A percentile compares a stretch with the other conserved stretches of the same genome.
Conservation (phyloP, 1,140 invertebrate genomes). For the Hetaerina americana region DNA sequence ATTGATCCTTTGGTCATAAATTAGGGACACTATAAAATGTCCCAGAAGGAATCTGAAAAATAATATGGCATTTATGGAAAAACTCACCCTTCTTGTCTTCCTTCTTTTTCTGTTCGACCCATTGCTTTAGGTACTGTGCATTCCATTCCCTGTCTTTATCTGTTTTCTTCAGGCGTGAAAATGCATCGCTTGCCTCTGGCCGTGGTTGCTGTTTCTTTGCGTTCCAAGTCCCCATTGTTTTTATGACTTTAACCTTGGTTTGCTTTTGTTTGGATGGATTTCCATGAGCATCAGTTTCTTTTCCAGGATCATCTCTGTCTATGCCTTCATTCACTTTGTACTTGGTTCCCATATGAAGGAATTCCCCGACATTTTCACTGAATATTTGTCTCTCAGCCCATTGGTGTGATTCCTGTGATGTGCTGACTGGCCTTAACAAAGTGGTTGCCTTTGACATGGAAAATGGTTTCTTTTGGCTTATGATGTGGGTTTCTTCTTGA, state of each 20-base stretch:
- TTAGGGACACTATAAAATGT: no score
- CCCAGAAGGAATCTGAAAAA: no score
- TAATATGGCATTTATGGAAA: background rate
- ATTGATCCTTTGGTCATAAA: no score
- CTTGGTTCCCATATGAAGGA: no score
- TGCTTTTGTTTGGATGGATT: background rate
- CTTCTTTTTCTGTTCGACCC: background rate
- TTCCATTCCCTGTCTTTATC: slow-evolving; percentile 25
- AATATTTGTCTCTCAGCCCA: no score
- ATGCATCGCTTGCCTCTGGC: slow-evolving; percentile 7
- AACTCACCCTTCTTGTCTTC: background rate
- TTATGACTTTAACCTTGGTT: background rate
- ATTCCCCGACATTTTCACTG: no score
- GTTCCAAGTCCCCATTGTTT: background rate
- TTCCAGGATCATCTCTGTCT: slow-evolving; percentile 15
- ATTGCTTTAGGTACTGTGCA: slow-evolving; percentile 14
- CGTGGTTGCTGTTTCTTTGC: background rate
- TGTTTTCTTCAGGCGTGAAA: slow-evolving; percentile 5
- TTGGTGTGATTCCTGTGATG: no score
- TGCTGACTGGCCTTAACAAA: no score
- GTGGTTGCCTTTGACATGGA: no score
- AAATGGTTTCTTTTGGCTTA: no score
- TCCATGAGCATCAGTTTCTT: background rate
- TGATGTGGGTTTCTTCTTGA: no score
- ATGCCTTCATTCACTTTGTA: slow-evolving; percentile 20